Base-by-base conservation (phyloP, 2,113 vertebrate genomes). In the Artemisiospiza belli region DNA sequence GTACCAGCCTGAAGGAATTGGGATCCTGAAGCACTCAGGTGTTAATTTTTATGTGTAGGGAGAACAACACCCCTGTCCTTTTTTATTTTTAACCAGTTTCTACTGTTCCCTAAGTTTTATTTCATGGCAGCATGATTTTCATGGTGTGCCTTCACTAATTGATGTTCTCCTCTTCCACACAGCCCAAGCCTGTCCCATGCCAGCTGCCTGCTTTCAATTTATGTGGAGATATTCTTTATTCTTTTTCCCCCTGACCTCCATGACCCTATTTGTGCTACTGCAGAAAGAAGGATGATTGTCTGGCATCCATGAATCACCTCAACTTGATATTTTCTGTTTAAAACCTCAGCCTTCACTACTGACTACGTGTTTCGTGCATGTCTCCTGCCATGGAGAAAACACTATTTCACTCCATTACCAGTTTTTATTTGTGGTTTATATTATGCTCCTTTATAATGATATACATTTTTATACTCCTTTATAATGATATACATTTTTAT, bases 131-230 rank as follows among this genome's bases (percentile, higher is more conserved):
- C 47, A 58, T 17, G n/a, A 21, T 39, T 43, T 11, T 37, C 2
- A 0, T 70, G 67, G 20, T 80, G 37, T 51, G 41, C 90, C 75
- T 83, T 85, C 58, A 69, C 68, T 93, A 88, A 88, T 33, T 41
- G 54, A 86, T 86, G 55, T 7, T 66, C 57, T 61, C 14, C 28
- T 7, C 52, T 96, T 78, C 64, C 64, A 73, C 61, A 54, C n/a
- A 74, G 35, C 68, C 57, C 39, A 68, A 0, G 3, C 67, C 39
- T 78, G 55, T 47, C 68, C 51, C 59, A 46, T 83, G 43, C 47
- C 55, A 55, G 76, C 59, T 83, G 64, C 61, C 86, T 92, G 15
- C 79, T 72, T 89, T 33, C 86, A 92, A 90, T 96, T 94, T 92
- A 81, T 91, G 67, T 88, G 89, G 84, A 90, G 61, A 81, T 68